Conservation (phyloP, 2,113 vertebrate species). For the Amazona vittata region DNA sequence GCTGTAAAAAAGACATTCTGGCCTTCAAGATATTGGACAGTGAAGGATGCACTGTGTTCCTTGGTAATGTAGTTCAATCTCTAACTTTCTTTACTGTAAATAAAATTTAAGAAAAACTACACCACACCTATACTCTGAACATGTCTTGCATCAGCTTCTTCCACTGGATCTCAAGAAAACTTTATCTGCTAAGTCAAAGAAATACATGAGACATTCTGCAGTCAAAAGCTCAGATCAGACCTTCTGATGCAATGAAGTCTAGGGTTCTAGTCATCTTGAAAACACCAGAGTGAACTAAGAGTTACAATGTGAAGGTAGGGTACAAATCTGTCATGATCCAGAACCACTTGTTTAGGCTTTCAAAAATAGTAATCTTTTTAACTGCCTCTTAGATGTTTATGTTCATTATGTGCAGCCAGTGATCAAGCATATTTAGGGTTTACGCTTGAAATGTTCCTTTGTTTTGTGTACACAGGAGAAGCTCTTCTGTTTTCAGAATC, state of each 20-base stretch:
- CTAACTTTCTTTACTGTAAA: neutral
- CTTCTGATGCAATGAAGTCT: neutral
- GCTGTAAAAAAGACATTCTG: neutral
- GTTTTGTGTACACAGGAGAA: neutral
- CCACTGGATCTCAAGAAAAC: neutral
- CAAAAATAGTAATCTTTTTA: neutral
- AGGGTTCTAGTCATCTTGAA: neutral
- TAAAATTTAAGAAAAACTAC: neutral
- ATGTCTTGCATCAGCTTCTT: neutral
- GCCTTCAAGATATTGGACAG: neutral
- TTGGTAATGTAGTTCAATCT: neutral
- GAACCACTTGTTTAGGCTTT: neutral
- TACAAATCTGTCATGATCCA: neutral
- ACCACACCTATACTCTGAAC: neutral
- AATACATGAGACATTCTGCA: neutral
- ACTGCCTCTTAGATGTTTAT: neutral
- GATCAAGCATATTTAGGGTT: neutral
- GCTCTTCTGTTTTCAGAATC: neutral
- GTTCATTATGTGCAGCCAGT: neutral
- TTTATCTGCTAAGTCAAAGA: neutral
- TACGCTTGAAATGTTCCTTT: neutral
- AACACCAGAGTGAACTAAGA: neutral
- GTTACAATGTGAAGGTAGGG: neutral
- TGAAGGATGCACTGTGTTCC: neutral
- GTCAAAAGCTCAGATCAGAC: neutral